These are phyloP conservation scores for Oryctes rhinoceros DNA, from an alignment of 1,140 invertebrate species.

Conservation along the genomic window DNA sequence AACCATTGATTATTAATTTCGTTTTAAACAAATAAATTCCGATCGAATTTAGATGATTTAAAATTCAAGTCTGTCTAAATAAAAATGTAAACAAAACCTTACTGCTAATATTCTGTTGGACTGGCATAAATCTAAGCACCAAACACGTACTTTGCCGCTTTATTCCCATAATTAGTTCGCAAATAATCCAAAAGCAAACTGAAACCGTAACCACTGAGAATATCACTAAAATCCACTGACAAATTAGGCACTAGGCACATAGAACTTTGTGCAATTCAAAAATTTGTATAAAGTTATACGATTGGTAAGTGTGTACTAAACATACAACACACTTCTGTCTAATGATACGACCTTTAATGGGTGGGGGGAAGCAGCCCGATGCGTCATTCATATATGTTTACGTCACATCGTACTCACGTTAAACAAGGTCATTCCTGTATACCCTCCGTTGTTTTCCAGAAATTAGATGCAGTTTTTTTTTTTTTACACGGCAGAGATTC, in stretches of 20 bases:
- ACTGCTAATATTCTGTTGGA: constrained; percentile 54
- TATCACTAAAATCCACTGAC: constrained; percentile 15
- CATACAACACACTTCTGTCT: constrained; percentile 28
- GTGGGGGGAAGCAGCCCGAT: constrained; percentile 1
- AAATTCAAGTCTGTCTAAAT: neutral
- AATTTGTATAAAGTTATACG: constrained; percentile 16
- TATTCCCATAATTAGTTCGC: constrained; percentile 68
- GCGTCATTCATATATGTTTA: constrained; percentile 40
- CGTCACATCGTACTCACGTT: constrained; percentile 4
- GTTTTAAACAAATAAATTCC: too few relatives aligned
- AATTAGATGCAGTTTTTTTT: constrained; percentile 16
- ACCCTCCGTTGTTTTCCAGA: constrained; percentile 19
- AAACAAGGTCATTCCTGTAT: constrained; percentile 2
- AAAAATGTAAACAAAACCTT: constrained; percentile 37
- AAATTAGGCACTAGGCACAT: neutral
- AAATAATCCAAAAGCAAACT: constrained; percentile 41
- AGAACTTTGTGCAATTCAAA: neutral
- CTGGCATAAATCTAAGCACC: constrained; percentile 67
- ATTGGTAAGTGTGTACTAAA: constrained; percentile 15
- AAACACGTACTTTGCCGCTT: constrained; percentile 72
- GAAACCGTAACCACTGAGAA: neutral
- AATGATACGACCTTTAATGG: constrained; percentile 40
- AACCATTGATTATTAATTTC: too few relatives aligned
- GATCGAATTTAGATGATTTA: neutral
- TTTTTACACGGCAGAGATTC: neutral